phyloP scores from a whole-genome alignment of 2,113 vertebrate genomes.

The Aspiorhynchus laticeps region DNA sequence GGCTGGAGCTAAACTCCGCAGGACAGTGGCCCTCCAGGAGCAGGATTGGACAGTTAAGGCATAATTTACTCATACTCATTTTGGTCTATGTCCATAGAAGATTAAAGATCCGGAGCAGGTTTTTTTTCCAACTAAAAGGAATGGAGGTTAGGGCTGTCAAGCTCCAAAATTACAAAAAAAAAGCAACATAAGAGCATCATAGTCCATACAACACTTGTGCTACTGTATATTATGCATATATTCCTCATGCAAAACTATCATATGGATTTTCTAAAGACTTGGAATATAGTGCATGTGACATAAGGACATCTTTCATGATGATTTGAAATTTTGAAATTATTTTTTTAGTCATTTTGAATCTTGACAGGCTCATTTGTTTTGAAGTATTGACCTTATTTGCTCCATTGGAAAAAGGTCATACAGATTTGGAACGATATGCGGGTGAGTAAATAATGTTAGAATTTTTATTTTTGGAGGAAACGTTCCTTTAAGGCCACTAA shows the following conservation, averaged over 20 bases:
- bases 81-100: background rate
- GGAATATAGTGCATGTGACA: too few relatives aligned
- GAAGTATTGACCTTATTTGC: background rate
- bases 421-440: background rate
- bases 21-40: background rate
- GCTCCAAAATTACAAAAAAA: background rate
- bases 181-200: background rate
- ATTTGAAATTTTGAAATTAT: too few relatives aligned
- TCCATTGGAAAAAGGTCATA: background rate
- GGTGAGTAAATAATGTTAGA: background rate
- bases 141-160: background rate
- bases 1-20: background rate
- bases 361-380: background rate
- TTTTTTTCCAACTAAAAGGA: background rate
- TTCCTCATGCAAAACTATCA: background rate
- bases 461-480: too few relatives aligned
- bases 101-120: background rate
- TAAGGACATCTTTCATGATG: too few relatives aligned
- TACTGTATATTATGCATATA: background rate
- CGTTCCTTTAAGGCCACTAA: background rate
- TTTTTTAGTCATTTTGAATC: background rate
- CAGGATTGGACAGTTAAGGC: background rate
- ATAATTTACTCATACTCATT: background rate
- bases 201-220: too few relatives aligned
- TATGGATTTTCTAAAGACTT: background rate